Percentiles rank a stretch among this genome's conserved stretches.
Evolutionary conservation across 2,888 invertebrate species (phyloP).

Genomic region (Argyresthia albistria): DNA sequence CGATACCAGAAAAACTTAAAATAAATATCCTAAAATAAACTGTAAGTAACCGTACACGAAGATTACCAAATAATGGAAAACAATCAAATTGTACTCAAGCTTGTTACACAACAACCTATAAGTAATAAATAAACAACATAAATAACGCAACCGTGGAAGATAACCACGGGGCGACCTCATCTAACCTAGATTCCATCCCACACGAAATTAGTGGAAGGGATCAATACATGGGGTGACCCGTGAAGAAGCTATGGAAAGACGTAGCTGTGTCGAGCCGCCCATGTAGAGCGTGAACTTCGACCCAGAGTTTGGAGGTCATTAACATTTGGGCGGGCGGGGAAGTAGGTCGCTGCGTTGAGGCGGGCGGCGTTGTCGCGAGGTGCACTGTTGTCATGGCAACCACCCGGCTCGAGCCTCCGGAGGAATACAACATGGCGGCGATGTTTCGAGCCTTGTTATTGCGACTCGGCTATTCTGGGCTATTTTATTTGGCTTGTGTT

Average conservation of each 20-base stretch:
- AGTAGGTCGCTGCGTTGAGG: constrained; percentile 45
- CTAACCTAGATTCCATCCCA: constrained; percentile 55
- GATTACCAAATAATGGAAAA: too few species aligned
- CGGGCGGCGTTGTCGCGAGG: constrained; percentile 19
- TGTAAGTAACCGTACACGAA: too few species aligned
- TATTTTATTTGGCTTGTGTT: too few species aligned
- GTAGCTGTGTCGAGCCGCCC: constrained; percentile 20
- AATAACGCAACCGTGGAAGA: neutral
- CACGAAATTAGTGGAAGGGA: constrained; percentile 31
- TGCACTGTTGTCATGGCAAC: constrained; percentile 39
- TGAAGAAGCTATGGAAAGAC: constrained; percentile 12
- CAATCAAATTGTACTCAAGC: too few species aligned
- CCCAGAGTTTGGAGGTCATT: constrained; percentile 72
- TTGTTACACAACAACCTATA: too few species aligned
- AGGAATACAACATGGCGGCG: neutral
- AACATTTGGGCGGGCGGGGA: constrained; percentile 59
- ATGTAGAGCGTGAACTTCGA: constrained; percentile 69
- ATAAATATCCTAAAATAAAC: too few species aligned
- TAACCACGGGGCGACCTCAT: constrained; percentile 15
- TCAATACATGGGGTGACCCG: constrained; percentile 65
- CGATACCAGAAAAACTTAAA: too few species aligned
- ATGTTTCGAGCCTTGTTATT: constrained; percentile 1
- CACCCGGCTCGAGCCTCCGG: constrained; percentile 1
- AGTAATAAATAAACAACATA: too few species aligned
- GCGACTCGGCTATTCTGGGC: too few species aligned